Evolutionary conservation across 2,797 vertebrate genomes (phyloP).

Genomic region (Iguana delicatissima): DNA sequence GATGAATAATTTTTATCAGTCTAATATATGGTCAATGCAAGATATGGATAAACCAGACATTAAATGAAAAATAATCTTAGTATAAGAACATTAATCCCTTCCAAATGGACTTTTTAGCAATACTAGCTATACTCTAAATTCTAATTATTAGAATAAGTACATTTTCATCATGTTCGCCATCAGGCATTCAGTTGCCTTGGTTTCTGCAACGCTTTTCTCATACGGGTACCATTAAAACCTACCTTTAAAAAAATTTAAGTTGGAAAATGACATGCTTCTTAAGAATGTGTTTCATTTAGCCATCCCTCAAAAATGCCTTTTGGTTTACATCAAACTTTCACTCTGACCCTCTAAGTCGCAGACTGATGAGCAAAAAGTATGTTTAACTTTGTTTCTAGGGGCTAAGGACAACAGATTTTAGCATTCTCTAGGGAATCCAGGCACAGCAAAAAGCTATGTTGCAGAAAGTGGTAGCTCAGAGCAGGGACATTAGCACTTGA

Average conservation of each 20-base stretch:
- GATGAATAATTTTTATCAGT: background rate
- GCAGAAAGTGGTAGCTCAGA: slow-evolving; percentile 9
- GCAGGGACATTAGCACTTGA: slow-evolving; percentile 1
- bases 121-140: background rate
- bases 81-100: background rate
- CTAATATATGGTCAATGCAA: background rate
- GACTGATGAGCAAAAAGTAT: slow-evolving; percentile 50
- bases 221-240: slow-evolving; percentile 38
- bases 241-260: background rate
- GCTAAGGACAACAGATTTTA: slow-evolving; percentile 17
- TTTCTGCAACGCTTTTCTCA: slow-evolving; percentile 7
- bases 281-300: slow-evolving; percentile 66
- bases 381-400: slow-evolving; percentile 48
- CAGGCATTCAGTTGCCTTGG: background rate
- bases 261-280: slow-evolving; percentile 6
- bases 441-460: slow-evolving; percentile 16
- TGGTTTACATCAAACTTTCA: slow-evolving; percentile 61
- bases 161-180: background rate
- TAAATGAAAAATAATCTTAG: slow-evolving; percentile 8
- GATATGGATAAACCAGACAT: background rate
- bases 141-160: background rate
- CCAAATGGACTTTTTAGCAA: background rate
- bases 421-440: background rate
- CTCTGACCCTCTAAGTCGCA: slow-evolving; percentile 46
- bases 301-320: slow-evolving; percentile 61